These are phyloP conservation scores for Bradypus variegatus DNA, from an alignment of 2,797 vertebrate genomes.

Conservation along the genomic window DNA sequence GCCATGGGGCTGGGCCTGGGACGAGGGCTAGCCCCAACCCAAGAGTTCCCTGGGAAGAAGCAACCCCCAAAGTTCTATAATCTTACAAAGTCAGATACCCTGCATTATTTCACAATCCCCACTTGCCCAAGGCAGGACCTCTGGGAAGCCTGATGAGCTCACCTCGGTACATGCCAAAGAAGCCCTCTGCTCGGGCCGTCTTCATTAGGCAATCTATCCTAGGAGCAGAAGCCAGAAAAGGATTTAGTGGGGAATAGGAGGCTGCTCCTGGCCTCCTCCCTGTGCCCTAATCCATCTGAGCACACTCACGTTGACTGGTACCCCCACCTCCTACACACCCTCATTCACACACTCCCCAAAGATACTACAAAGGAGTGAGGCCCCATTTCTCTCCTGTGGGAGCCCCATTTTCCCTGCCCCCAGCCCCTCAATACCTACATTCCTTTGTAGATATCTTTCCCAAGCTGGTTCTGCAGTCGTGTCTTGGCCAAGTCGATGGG, in stretches of 20 bases:
- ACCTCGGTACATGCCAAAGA: slow-evolving; percentile 84
- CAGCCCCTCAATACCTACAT: slow-evolving; percentile 79
- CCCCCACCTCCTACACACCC: background rate
- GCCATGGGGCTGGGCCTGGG: background rate
- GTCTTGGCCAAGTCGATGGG: slow-evolving; percentile 93
- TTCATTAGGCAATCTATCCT: slow-evolving; percentile 87
- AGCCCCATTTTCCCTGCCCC: no score
- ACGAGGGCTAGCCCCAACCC: background rate
- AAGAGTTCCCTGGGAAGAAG: background rate
- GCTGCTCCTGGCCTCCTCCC: background rate
- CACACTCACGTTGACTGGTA: rapidly evolving
- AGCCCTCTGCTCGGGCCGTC: slow-evolving; percentile 81
- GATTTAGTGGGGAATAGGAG: background rate
- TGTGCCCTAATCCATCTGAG: no score
- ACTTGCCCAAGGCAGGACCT: background rate
- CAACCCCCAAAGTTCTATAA: background rate
- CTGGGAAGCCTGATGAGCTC: background rate
- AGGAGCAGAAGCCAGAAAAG: background rate
- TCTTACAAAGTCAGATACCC: background rate
- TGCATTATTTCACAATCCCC: background rate
- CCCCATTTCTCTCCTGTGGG: background rate
- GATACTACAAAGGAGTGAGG: background rate
- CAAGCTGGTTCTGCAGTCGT: slow-evolving; percentile 90
- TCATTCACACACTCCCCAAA: background rate
- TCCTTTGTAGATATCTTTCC: slow-evolving; percentile 81